Evolutionary conservation across 1,140 invertebrate genomes (phyloP).

Genomic region (Drosophila ambigua): DNA sequence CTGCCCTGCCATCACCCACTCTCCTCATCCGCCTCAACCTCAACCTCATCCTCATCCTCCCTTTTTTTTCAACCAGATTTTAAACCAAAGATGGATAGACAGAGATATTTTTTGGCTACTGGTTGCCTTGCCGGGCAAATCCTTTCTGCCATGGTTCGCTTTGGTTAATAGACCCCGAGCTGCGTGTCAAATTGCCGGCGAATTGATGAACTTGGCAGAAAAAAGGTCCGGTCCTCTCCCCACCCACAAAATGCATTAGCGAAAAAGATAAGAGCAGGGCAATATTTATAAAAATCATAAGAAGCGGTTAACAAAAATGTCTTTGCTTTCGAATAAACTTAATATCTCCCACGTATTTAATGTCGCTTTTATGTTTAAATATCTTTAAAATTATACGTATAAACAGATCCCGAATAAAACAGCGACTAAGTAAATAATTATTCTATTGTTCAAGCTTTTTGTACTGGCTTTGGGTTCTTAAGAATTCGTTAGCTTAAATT

Average conservation of each 20-base stretch:
- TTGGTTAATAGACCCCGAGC: constrained; percentile 48
- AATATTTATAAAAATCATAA: constrained; percentile 28
- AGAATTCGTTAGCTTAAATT: too few species aligned
- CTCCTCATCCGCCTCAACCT: neutral
- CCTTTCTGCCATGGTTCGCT: constrained; percentile 37
- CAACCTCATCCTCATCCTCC: neutral
- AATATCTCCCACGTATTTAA: too few species aligned
- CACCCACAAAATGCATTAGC: constrained; percentile 35
- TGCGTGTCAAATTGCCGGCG: constrained; percentile 47
- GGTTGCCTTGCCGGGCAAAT: constrained; percentile 39
- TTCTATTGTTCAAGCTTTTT: too few species aligned
- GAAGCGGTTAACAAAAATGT: neutral
- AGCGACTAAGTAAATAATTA: too few species aligned
- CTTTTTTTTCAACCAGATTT: constrained; percentile 43
- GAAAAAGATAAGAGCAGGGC: constrained; percentile 11
- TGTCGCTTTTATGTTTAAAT: too few species aligned
- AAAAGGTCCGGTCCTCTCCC: constrained; percentile 21
- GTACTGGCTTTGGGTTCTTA: too few species aligned
- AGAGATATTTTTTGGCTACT: constrained; percentile 52
- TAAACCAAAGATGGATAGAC: constrained; percentile 60
- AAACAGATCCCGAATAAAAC: too few species aligned
- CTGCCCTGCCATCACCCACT: constrained; percentile 8
- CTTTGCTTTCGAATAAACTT: too few species aligned
- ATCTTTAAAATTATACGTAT: too few species aligned
- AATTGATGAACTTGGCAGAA: constrained; percentile 45